Conservation (phyloP, 2,797 vertebrate species). For the Paratrypauchen microcephalus region DNA sequence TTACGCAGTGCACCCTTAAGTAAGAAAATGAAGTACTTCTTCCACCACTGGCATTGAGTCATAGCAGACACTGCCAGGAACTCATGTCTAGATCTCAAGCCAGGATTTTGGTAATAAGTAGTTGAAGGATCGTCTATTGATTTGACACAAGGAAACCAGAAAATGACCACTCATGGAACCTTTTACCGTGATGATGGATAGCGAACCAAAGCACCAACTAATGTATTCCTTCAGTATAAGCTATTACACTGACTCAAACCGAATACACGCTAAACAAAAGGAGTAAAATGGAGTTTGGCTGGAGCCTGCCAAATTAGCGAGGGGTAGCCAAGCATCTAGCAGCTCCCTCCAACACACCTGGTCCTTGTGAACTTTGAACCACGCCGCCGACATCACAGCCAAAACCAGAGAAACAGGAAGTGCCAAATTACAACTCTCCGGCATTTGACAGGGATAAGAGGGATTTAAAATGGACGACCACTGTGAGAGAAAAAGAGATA, state of each 20-base stretch:
- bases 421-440: conserved; percentile 47
- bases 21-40: too few species aligned
- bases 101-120: too few species aligned
- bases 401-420: conserved; percentile 47
- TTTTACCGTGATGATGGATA: too few species aligned
- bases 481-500: conserved; percentile 21
- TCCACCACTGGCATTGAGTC: too few species aligned
- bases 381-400: conserved; percentile 47
- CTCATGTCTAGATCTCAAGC: too few species aligned
- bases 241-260: not conserved
- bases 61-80: too few species aligned
- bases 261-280: conserved; percentile 44
- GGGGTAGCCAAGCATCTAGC: conserved; percentile 32
- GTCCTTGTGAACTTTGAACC: conserved; percentile 59
- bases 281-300: conserved; percentile 53
- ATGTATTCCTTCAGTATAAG: too few species aligned
- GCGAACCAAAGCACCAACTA: too few species aligned
- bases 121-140: too few species aligned
- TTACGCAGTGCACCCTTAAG: too few species aligned
- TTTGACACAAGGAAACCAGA: too few species aligned
- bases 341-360: conserved; percentile 57
- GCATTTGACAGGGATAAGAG: conserved; percentile 31
- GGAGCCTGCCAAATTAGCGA: conserved; percentile 39
- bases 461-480: conserved; percentile 17
- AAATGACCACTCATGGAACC: too few species aligned